These are phyloP conservation scores for Ectemnius continuus DNA, from an alignment of 2,888 invertebrate species.

Conservation along the genomic window DNA sequence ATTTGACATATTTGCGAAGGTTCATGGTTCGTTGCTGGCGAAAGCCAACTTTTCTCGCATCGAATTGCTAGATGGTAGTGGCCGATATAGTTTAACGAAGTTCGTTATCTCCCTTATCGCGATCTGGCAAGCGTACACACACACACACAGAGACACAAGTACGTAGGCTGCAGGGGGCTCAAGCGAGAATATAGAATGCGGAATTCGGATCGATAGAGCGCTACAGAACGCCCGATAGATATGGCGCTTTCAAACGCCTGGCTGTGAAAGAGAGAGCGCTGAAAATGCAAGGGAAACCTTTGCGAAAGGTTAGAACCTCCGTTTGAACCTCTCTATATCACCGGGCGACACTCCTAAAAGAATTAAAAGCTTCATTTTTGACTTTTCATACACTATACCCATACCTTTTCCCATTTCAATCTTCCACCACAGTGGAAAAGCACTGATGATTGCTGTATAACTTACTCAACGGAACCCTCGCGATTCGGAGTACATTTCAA, in stretches of 20 bases:
- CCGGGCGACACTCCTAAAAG: too few species aligned
- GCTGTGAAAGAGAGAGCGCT: not conserved
- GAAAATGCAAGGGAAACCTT: not conserved
- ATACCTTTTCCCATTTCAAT: too few species aligned
- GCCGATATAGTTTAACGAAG: slow-evolving; percentile 34
- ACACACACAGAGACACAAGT: not conserved
- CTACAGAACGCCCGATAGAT: slow-evolving; percentile 57
- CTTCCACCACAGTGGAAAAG: too few species aligned
- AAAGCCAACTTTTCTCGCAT: not conserved
- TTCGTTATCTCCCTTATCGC: slow-evolving; percentile 46
- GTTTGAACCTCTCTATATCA: too few species aligned
- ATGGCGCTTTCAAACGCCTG: slow-evolving; percentile 41
- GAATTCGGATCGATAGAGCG: slow-evolving; percentile 69
- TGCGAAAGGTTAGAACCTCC: not conserved
- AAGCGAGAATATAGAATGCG: slow-evolving; percentile 56
- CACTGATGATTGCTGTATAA: too few species aligned
- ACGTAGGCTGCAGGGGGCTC: slow-evolving; percentile 23
- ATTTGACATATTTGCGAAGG: too few species aligned
- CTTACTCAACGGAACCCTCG: too few species aligned
- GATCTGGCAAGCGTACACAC: not conserved
- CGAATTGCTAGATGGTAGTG: slow-evolving; percentile 4
- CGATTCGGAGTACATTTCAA: too few species aligned
- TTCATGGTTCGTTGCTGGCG: too few species aligned
- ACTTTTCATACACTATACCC: too few species aligned
- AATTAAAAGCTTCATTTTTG: too few species aligned